Percentiles rank a stretch among this genome's conserved stretches.
Evolutionary conservation across 2,888 invertebrate genomes (phyloP).

Genomic region (Brachyopa scutellaris): DNA sequence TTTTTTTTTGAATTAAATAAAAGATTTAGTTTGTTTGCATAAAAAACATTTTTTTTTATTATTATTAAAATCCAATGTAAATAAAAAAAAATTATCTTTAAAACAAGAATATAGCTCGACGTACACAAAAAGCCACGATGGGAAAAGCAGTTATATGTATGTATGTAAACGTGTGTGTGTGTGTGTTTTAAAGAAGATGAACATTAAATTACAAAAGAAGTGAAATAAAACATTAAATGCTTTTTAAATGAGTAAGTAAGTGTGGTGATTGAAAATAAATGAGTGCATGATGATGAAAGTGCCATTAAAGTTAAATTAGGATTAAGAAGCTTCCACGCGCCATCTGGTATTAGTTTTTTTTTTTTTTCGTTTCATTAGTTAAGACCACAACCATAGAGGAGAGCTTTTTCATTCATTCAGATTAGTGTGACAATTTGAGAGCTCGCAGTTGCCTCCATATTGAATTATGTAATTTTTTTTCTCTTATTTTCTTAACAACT

Average conservation of each 20-base stretch:
- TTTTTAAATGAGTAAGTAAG: constrained; percentile 42
- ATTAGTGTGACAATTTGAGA: constrained; percentile 47
- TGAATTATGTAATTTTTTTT: constrained; percentile 57
- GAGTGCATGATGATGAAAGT: constrained; percentile 9
- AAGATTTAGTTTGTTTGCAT: constrained; percentile 64
- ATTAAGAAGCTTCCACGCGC: constrained; percentile 50
- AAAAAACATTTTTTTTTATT: constrained; percentile 51
- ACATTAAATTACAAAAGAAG: constrained; percentile 38
- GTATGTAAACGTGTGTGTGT: constrained; percentile 13
- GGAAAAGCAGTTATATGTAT: constrained; percentile 72
- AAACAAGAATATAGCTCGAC: constrained; percentile 75
- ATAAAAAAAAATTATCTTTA: constrained; percentile 72
- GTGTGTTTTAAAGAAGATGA: constrained; percentile 24
- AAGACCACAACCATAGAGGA: constrained; percentile 70
- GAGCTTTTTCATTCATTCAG: constrained; percentile 27
- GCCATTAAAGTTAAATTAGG: constrained; percentile 51
- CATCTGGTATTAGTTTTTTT: constrained; percentile 65
- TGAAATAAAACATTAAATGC: constrained; percentile 55
- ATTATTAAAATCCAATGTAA: constrained; percentile 74
- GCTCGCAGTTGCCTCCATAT: constrained; percentile 49
- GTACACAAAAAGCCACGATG: constrained; percentile 76
- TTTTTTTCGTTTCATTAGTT: constrained; percentile 44
- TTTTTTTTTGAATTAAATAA: constrained; percentile 51
- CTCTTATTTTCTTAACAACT: constrained; percentile 79
- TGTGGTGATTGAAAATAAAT: background rate